Conservation (phyloP, 2,888 invertebrate genomes). For the Encarsia formosa region DNA sequence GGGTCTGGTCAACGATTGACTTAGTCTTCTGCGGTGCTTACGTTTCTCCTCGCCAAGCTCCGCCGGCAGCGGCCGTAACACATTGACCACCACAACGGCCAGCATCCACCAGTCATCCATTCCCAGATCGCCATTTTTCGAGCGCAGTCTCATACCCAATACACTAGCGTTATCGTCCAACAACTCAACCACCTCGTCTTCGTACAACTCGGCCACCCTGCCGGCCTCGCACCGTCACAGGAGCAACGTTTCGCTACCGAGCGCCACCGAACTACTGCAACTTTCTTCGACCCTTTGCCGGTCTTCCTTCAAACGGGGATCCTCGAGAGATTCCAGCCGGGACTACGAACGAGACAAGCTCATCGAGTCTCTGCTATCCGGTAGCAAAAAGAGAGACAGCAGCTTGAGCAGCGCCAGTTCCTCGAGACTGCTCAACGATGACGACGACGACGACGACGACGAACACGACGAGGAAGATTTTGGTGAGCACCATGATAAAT, state of each 20-base stretch:
- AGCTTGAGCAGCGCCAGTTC: constrained; percentile 14
- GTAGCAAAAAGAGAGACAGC: constrained; percentile 8
- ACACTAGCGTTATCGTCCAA: constrained; percentile 8
- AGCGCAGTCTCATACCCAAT: background rate
- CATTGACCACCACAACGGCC: constrained; percentile 3
- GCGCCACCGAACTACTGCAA: constrained; percentile 56
- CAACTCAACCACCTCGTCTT: constrained; percentile 28
- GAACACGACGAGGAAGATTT: no score
- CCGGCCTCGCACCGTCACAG: constrained; percentile 44
- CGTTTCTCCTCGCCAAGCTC: constrained; percentile 41
- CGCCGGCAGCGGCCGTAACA: constrained; percentile 25
- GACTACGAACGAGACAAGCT: constrained; percentile 5
- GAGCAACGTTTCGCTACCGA: constrained; percentile 44
- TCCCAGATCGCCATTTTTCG: constrained; percentile 26
- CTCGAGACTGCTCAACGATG: background rate
- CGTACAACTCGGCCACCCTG: constrained; percentile 46
- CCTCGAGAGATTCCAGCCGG: background rate
- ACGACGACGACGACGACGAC: constrained; percentile 14
- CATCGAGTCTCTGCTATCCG: constrained; percentile 12
- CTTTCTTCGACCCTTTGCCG: constrained; percentile 37
- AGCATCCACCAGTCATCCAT: constrained; percentile 1
- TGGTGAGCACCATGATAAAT: constrained; percentile 6
- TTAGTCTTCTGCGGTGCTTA: constrained; percentile 56
- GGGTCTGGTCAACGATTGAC: constrained; percentile 64
- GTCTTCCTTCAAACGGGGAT: background rate